Conservation (phyloP, 2,113 vertebrate genomes). For the Manacus vitellinus region DNA sequence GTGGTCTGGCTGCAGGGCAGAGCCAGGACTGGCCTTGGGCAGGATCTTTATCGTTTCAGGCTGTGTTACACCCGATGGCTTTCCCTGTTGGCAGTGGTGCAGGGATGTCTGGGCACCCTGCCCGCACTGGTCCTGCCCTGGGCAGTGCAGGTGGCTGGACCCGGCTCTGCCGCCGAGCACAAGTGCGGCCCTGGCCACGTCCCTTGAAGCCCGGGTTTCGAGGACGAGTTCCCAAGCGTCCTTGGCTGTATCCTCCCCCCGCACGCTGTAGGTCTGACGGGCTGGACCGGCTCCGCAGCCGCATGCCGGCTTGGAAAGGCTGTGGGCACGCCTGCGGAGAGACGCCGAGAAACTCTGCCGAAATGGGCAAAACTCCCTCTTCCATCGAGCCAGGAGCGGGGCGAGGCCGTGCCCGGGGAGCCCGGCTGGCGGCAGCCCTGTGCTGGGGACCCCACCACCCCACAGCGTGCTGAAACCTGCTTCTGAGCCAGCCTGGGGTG, state of each 20-base stretch:
- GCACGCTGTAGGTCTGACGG: background rate
- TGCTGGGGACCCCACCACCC: background rate
- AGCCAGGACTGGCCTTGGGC: background rate
- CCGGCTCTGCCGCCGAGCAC: accelerated
- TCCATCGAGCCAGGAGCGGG: background rate
- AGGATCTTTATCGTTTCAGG: background rate
- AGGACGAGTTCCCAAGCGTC: background rate
- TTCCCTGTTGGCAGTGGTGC: background rate
- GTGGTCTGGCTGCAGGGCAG: background rate
- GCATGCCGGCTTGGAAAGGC: background rate
- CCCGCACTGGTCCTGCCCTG: background rate
- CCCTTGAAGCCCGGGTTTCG: background rate
- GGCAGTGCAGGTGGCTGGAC: background rate
- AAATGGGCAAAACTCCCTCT: slow-evolving; percentile 37
- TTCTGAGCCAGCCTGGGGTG: background rate
- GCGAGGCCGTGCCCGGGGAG: background rate
- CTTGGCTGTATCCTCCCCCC: background rate
- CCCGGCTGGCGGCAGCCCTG: background rate
- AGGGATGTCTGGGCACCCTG: background rate
- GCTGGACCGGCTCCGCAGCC: slow-evolving; percentile 47
- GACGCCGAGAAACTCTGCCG: background rate
- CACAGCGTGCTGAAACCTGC: background rate
- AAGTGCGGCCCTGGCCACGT: background rate
- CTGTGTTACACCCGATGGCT: background rate
- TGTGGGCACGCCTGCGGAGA: slow-evolving; percentile 13